A percentile compares a stretch with the other conserved stretches of the same genome.
Conservation (phyloP, 37 sponge, comb jelly and placozoan species). For the Oopsacas minuta region DNA sequence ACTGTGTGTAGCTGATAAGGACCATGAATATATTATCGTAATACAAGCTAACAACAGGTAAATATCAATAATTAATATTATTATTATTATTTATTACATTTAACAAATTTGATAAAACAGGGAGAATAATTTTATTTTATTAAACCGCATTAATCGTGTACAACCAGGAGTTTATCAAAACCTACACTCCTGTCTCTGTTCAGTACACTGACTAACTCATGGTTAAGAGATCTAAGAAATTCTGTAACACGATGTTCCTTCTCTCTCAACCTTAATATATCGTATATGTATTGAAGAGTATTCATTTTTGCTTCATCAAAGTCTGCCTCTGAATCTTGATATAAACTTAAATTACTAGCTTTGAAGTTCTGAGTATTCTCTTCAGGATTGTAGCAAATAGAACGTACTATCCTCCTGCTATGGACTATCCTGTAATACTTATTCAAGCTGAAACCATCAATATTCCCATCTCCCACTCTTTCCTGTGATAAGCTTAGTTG, state of each 20-base stretch:
- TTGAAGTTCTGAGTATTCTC: background rate
- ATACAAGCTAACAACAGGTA: background rate
- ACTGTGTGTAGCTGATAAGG: background rate
- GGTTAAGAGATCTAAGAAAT: background rate
- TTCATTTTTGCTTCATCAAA: background rate
- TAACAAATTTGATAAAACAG: no score
- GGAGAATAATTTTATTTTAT: background rate
- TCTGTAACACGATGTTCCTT: background rate
- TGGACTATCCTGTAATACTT: background rate
- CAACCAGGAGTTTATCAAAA: background rate
- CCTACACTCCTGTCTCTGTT: background rate
- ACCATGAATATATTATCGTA: background rate
- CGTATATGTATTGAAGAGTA: background rate
- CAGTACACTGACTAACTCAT: background rate
- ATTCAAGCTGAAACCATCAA: background rate
- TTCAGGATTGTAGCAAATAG: background rate
- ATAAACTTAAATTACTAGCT: background rate
- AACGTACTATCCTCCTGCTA: background rate
- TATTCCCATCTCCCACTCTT: background rate
- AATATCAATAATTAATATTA: background rate
- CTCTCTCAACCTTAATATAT: background rate
- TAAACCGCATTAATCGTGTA: background rate
- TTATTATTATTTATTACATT: background rate
- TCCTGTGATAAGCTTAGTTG: background rate
- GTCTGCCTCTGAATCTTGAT: background rate